phyloP scores from a whole-genome alignment of 1,140 invertebrate species.

The Bathynomus jamesi region DNA sequence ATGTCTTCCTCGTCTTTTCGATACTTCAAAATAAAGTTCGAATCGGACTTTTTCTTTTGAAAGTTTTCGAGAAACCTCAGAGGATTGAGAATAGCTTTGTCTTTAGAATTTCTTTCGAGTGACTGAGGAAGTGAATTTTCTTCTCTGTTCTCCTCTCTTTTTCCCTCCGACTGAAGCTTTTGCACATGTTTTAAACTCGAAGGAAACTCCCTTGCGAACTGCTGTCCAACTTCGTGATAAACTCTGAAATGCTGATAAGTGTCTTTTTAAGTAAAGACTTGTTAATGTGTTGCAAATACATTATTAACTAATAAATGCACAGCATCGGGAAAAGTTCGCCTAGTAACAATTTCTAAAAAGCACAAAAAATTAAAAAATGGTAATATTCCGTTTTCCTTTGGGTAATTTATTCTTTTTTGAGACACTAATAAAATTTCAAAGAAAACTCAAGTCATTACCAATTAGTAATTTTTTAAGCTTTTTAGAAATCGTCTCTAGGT shows the following conservation, averaged over 20 bases:
- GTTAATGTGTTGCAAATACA: not conserved
- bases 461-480: too few species aligned
- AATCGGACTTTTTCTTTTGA: slow-evolving; percentile 14
- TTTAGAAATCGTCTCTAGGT: too few species aligned
- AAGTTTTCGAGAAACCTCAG: slow-evolving; percentile 4
- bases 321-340: too few species aligned
- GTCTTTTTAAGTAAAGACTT: not conserved
- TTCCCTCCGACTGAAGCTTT: slow-evolving; percentile 7
- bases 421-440: too few species aligned
- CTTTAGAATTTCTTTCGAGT: not conserved
- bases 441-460: too few species aligned
- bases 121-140: not conserved
- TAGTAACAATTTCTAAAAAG: too few species aligned
- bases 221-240: slow-evolving; percentile 57
- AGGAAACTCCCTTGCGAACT: slow-evolving; percentile 68
- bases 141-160: not conserved
- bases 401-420: too few species aligned
- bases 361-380: too few species aligned
- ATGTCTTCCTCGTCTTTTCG: not conserved
- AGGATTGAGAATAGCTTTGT: not conserved
- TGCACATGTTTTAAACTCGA: slow-evolving; percentile 45
- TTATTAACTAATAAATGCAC: too few species aligned
- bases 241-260: slow-evolving; percentile 29
- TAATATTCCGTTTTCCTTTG: too few species aligned
- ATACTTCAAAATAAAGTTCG: not conserved